Percentiles rank a stretch among this genome's conserved stretches.
phyloP scores from a whole-genome alignment of 2,113 vertebrate species.

The Platysternon megacephalum region DNA sequence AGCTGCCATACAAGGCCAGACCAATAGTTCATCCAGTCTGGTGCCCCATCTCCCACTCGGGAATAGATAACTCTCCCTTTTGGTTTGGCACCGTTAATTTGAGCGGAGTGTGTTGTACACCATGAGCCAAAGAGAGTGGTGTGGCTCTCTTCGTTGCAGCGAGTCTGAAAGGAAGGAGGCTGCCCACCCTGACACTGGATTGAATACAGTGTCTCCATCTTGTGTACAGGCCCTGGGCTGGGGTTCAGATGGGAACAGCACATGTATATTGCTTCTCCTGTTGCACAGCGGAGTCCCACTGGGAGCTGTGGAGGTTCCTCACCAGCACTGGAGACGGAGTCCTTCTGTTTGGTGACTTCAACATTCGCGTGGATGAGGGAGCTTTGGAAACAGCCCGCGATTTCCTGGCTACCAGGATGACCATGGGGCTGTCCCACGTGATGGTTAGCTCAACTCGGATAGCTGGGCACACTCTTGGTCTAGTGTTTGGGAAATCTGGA shows the following conservation, averaged over 20 bases:
- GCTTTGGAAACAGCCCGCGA: background rate
- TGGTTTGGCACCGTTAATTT: rapidly evolving
- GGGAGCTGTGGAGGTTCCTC: background rate
- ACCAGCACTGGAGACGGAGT: background rate
- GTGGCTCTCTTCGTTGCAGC: background rate
- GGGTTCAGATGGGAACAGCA: background rate
- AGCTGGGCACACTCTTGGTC: background rate
- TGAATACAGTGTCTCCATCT: no score
- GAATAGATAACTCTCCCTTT: background rate
- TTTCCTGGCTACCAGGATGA: background rate
- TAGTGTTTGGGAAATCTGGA: background rate
- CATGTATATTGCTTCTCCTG: background rate
- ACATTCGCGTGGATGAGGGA: background rate
- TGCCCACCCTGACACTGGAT: background rate
- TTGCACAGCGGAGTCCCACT: background rate
- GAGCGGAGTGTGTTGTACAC: background rate
- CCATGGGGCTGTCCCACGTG: background rate
- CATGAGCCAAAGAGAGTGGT: background rate
- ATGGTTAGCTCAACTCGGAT: background rate
- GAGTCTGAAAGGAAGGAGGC: background rate
- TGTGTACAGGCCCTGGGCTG: background rate
- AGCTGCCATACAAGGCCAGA: background rate
- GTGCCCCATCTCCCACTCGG: background rate
- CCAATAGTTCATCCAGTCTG: background rate
- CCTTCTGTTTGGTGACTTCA: no score